Percentiles rank a stretch among this genome's conserved stretches.
Conservation (phyloP, 1,140 invertebrate species). For the Macrobrachium nipponense region DNA sequence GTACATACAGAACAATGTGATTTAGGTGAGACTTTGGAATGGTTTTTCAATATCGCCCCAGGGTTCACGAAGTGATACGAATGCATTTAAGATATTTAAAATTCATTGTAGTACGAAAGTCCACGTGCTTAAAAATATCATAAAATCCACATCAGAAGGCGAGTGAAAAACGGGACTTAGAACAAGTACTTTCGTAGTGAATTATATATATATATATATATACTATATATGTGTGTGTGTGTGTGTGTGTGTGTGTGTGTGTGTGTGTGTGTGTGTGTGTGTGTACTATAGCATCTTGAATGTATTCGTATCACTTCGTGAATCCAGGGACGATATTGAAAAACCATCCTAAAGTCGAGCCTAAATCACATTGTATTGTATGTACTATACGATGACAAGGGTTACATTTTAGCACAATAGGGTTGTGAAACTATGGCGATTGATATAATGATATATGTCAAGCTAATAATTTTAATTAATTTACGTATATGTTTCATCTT, state of each 20-base stretch:
- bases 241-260: background rate
- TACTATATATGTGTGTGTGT: slow-evolving; percentile 30
- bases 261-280: background rate
- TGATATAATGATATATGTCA: too few relatives aligned
- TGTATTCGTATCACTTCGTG: slow-evolving; percentile 1
- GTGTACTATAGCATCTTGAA: background rate
- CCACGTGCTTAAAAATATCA: too few relatives aligned
- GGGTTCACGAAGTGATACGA: background rate
- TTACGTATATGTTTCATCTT: too few relatives aligned
- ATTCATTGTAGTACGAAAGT: too few relatives aligned
- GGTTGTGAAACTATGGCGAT: too few relatives aligned
- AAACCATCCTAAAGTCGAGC: background rate
- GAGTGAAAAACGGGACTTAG: too few relatives aligned
- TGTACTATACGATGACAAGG: too few relatives aligned
- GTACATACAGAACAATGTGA: background rate
- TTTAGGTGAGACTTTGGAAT: background rate
- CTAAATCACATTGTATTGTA: background rate
- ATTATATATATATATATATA: slow-evolving; percentile 34
- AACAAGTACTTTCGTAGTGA: too few relatives aligned
- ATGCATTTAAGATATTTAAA: slow-evolving; percentile 4
- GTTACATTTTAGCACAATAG: too few relatives aligned
- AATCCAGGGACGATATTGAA: background rate
- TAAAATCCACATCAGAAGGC: too few relatives aligned
- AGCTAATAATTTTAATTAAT: too few relatives aligned
- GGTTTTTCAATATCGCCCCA: background rate